Evolutionary conservation across 2,888 invertebrate species (phyloP).

Genomic region (Synergus gifuensis): DNA sequence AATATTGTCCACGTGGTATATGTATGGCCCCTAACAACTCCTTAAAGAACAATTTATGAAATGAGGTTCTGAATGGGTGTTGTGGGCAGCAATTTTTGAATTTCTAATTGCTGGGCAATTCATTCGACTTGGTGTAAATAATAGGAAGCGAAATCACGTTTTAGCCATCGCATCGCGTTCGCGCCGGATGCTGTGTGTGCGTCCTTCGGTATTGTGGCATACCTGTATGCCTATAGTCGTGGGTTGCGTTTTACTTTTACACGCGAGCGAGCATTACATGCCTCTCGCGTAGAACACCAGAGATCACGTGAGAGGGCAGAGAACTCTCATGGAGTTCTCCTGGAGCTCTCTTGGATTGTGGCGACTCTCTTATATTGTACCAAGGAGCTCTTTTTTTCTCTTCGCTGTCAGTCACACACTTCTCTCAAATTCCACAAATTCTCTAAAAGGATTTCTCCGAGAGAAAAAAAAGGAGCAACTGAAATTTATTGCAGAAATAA

Average conservation of each 20-base stretch:
- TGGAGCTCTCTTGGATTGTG: conserved; percentile 4
- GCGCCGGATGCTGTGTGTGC: conserved; percentile 22
- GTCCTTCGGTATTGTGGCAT: conserved; percentile 43
- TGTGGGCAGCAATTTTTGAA: background rate
- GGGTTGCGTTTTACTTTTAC: conserved; percentile 48
- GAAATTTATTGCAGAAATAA: background rate
- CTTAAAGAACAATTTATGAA: background rate
- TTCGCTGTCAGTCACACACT: background rate
- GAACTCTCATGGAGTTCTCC: conserved; percentile 50
- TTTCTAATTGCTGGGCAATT: background rate
- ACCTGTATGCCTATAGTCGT: conserved; percentile 25
- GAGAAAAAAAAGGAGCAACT: background rate
- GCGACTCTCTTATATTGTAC: conserved; percentile 5
- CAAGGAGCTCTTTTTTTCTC: conserved; percentile 12
- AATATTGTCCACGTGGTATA: no score
- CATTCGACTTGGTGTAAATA: conserved; percentile 14
- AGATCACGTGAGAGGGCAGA: conserved; percentile 57
- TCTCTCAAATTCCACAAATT: conserved; percentile 17
- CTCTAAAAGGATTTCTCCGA: background rate
- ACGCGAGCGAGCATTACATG: conserved; percentile 54
- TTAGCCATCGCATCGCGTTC: conserved; percentile 44
- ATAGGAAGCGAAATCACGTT: conserved; percentile 45
- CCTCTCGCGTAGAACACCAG: conserved; percentile 40
- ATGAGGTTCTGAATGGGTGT: no score
- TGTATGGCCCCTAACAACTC: no score